Base-by-base conservation (phyloP, 2,113 vertebrate species). In the Ceyx margarethae region DNA sequence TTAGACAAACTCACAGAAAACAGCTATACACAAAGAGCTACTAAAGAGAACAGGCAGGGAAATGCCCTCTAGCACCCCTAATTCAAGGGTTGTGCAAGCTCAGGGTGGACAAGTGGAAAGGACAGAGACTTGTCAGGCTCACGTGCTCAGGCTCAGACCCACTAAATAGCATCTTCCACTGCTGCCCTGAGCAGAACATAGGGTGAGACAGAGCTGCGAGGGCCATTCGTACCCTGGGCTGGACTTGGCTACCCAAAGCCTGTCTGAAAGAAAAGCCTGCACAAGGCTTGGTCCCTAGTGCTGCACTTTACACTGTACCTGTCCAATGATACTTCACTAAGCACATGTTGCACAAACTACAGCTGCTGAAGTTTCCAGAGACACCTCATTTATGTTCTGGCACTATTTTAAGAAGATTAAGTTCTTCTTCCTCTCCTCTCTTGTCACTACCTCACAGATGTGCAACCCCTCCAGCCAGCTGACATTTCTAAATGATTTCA, bases 401-500 rank as follows among this genome's bases (percentile, higher is more conserved):
- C 0, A 0, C 54, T 69, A 40, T 51, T 88, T 68, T 65, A 88
- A 85, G 40, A 45, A 45, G 17, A 29, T 19, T 2, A 83, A 74
- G 11, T 65, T 75, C 53, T 57, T 67, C 66, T 56, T 93, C 42
- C 72, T 83, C 78, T 54, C 64, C 35, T 20, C 51, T 33, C 61
- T 83, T 4, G 0, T 80, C 43, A 28, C 68, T n/a, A 73, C 60
- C 25, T 75, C 48, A 33, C 86, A 89, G 83, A 88, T 76, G 90
- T 9, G 31, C 78, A 79, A 65, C 10, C 62, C 40, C 37, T 87
- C 50, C 54, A 84, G 66, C 77, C 90, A 88, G 78, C 51, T 76
- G 90, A 78, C 82, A 62, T 29, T 53, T 57, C 16, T 29, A 80
- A 91, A 37, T 45, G 35, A 94, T 88, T 68, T 90, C 64, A 77